A percentile compares a stretch with the other conserved stretches of the same genome.
Conservation (phyloP, 2,113 vertebrate genomes). For the Pheucticus melanocephalus region DNA sequence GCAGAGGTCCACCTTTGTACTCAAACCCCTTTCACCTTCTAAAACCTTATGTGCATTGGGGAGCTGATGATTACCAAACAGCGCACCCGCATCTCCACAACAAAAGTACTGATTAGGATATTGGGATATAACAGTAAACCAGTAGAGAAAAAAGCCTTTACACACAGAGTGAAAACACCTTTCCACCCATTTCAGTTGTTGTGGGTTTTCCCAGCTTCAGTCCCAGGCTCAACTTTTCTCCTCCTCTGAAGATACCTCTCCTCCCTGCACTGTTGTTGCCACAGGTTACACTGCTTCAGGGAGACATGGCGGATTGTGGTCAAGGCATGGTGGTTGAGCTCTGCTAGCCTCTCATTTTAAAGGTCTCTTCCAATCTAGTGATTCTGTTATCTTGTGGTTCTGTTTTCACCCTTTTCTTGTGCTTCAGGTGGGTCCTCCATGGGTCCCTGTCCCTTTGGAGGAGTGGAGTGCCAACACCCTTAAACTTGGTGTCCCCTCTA, state of each 20-base stretch:
- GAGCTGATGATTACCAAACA: background rate
- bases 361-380: background rate
- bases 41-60: background rate
- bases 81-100: background rate
- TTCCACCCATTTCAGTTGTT: background rate
- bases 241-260: background rate
- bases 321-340: background rate
- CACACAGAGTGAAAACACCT: background rate
- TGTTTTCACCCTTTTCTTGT: background rate
- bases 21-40: background rate
- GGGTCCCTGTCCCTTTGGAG: background rate
- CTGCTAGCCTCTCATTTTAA: background rate
- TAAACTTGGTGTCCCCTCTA: background rate
- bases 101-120: background rate
- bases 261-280: accelerated
- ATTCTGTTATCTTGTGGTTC: background rate
- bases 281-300: background rate
- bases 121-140: background rate
- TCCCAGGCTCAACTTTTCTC: background rate
- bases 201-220: background rate
- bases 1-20: background rate
- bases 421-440: background rate
- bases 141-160: background rate
- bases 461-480: background rate
- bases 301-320: background rate